Evolutionary conservation across 2,797 vertebrate genomes (phyloP).

Genomic region (Scyliorhinus canicula): DNA sequence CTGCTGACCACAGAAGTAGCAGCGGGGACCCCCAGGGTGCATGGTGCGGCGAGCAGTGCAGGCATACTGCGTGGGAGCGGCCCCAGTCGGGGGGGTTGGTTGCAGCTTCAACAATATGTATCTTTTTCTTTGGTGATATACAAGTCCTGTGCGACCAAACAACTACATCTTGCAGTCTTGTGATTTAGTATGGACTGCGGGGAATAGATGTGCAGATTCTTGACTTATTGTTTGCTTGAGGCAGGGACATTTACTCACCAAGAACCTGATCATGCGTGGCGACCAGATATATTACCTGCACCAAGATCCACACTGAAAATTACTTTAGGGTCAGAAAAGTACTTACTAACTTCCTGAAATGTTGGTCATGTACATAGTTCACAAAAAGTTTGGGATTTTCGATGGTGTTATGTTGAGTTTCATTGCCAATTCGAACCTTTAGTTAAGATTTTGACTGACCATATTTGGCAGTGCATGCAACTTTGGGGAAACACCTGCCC

Average conservation of each 20-base stretch:
- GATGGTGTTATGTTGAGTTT: background rate
- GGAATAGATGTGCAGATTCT: background rate
- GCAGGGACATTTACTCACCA: background rate
- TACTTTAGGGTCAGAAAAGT: background rate
- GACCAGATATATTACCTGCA: background rate
- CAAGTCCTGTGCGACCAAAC: too few relatives aligned
- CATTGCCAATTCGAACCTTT: background rate
- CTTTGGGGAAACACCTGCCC: background rate
- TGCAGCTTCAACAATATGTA: too few relatives aligned
- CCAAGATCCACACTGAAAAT: background rate
- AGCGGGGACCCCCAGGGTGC: too few relatives aligned
- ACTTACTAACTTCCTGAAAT: background rate
- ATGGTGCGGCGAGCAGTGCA: too few relatives aligned
- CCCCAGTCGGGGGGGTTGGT: too few relatives aligned
- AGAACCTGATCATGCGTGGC: background rate
- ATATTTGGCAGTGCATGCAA: background rate
- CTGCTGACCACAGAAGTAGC: too few relatives aligned
- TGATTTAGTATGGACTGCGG: background rate
- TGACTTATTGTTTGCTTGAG: background rate
- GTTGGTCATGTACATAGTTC: background rate
- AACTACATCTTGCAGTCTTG: background rate
- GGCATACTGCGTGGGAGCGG: too few relatives aligned
- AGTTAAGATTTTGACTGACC: background rate
- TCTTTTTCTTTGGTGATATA: too few relatives aligned
- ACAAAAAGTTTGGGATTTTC: background rate